These are phyloP conservation scores for Hyaena hyaena DNA, from an alignment of 2,113 vertebrate genomes.

Conservation along the genomic window DNA sequence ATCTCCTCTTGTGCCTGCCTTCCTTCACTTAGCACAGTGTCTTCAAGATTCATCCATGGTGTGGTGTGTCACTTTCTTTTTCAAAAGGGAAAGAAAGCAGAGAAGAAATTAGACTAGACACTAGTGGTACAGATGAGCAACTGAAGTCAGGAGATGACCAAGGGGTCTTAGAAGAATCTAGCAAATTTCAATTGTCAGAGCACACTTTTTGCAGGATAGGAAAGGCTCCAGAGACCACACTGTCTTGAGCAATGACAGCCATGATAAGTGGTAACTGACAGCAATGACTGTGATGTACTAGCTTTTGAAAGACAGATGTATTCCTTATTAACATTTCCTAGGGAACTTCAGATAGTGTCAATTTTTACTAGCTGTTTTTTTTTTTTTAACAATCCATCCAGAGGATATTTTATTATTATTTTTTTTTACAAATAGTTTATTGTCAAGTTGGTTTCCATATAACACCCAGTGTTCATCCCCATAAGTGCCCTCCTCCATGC, in stretches of 20 bases:
- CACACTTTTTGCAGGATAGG: neutral
- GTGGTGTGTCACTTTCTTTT: neutral
- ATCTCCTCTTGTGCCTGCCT: neutral
- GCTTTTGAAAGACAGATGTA: constrained; percentile 38
- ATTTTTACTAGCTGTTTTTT: neutral
- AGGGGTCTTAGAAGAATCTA: neutral
- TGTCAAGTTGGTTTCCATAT: too few species aligned
- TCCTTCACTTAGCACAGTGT: constrained; percentile 13
- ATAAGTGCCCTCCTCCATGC: too few species aligned
- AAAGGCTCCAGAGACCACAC: neutral
- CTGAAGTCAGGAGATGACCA: neutral
- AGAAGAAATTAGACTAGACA: constrained; percentile 41
- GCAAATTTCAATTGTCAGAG: constrained; percentile 14
- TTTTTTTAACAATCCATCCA: too few species aligned
- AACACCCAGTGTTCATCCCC: too few species aligned
- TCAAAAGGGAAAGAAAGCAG: neutral
- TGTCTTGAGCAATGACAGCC: neutral
- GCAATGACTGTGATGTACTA: constrained; percentile 43
- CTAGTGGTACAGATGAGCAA: neutral
- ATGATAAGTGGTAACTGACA: neutral
- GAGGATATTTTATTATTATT: too few species aligned
- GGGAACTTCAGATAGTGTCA: neutral
- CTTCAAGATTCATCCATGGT: neutral
- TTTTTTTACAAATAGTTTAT: too few species aligned
- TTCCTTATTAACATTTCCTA: neutral